phyloP scores from a whole-genome alignment of 2,113 vertebrate genomes.

The Zosterops pallidus region DNA sequence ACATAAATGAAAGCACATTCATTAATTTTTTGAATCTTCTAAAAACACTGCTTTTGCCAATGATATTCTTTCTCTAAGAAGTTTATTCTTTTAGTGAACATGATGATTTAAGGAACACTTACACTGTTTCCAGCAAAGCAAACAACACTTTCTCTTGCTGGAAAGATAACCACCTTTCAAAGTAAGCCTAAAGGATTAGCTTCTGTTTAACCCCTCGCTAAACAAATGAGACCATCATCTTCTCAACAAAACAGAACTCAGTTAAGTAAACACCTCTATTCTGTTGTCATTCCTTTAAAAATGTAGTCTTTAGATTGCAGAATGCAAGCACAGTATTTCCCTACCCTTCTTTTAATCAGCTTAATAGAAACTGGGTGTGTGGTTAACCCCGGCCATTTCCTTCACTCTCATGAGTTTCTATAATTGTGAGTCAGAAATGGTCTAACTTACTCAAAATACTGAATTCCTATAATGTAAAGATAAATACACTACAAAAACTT shows the following conservation, averaged over 20 bases:
- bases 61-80: slow-evolving; percentile 7
- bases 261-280: slow-evolving; percentile 35
- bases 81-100: slow-evolving; percentile 35
- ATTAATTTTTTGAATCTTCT: slow-evolving; percentile 46
- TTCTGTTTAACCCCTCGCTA: slow-evolving; percentile 34
- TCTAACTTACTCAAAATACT: slow-evolving; percentile 54
- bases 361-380: slow-evolving; percentile 30
- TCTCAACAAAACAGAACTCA: slow-evolving; percentile 22
- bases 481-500: slow-evolving; percentile 38
- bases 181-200: slow-evolving; percentile 42
- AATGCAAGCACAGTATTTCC: slow-evolving; percentile 25
- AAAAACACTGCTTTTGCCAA: neutral
- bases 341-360: slow-evolving; percentile 28
- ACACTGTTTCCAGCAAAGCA: slow-evolving; percentile 19
- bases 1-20: slow-evolving; percentile 40
- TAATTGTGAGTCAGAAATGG: neutral
- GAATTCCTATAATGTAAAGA: slow-evolving; percentile 12
- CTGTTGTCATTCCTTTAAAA: slow-evolving; percentile 36
- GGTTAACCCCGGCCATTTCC: slow-evolving; percentile 43
- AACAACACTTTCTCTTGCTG: neutral
- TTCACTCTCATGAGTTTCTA: slow-evolving; percentile 49
- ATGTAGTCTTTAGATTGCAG: neutral
- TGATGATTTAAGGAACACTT: slow-evolving; percentile 34
- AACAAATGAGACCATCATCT: slow-evolving; percentile 8
- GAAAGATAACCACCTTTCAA: slow-evolving; percentile 43